phyloP scores from a whole-genome alignment of 92 coral and sea anemone species.

The Virgularia gustaviana region DNA sequence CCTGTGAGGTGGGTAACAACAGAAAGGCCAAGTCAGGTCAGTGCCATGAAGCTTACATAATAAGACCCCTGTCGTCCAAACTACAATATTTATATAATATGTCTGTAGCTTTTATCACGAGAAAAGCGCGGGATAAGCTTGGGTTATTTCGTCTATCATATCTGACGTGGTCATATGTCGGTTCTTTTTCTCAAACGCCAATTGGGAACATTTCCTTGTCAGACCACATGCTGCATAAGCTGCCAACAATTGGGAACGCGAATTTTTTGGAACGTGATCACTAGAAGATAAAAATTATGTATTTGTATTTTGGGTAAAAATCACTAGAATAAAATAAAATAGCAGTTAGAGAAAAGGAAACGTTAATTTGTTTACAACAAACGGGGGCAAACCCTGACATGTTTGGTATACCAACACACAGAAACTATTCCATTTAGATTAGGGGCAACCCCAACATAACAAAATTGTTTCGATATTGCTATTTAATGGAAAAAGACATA shows the following conservation, averaged over 20 bases:
- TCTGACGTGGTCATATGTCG: conserved; percentile 89
- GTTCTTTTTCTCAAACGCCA: conserved; percentile 71
- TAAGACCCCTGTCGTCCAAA: too few species aligned
- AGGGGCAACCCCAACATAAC: too few species aligned
- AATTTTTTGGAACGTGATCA: conserved; percentile 21
- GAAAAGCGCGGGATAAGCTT: conserved; percentile 73
- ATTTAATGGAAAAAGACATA: too few species aligned
- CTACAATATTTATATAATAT: too few species aligned
- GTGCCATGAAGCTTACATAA: not conserved
- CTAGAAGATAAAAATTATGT: conserved; percentile 19
- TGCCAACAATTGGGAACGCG: conserved; percentile 76
- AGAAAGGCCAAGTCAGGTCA: too few species aligned
- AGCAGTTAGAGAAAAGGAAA: conserved; percentile 19
- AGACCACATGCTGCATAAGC: conserved; percentile 91
- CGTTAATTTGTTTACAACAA: too few species aligned
- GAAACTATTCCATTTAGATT: too few species aligned
- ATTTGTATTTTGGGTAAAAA: not conserved
- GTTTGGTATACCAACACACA: too few species aligned
- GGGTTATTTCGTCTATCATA: conserved; percentile 82
- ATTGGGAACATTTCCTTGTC: conserved; percentile 78
- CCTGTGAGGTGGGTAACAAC: too few species aligned
- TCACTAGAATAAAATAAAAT: not conserved
- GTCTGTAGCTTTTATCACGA: not conserved
- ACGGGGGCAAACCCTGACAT: too few species aligned
- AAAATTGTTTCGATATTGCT: too few species aligned